Percentiles rank a stretch among this genome's conserved stretches.
Evolutionary conservation across 2,888 invertebrate genomes (phyloP).

Genomic region (Xylocampa areola): DNA sequence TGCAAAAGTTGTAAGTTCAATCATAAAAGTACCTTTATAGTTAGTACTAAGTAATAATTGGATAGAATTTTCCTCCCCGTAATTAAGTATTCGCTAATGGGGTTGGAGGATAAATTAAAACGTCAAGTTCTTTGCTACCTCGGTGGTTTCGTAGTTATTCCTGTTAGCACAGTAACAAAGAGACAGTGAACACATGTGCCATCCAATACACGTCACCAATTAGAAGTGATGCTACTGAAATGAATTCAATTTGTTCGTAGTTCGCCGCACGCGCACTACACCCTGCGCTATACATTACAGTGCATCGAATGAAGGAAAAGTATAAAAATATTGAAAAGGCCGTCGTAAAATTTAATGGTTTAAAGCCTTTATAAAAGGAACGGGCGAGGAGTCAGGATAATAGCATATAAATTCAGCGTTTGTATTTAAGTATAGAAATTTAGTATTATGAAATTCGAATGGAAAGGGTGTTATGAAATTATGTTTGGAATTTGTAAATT

Average conservation of each 20-base stretch:
- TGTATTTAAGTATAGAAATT: constrained; percentile 36
- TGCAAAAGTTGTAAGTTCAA: constrained; percentile 48
- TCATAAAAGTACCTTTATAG: constrained; percentile 46
- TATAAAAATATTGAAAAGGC: constrained; percentile 49
- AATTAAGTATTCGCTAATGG: constrained; percentile 13
- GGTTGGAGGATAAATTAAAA: constrained; percentile 14
- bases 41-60: constrained; percentile 30
- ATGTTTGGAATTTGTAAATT: constrained; percentile 16
- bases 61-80: constrained; percentile 11
- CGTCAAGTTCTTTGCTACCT: too few species aligned
- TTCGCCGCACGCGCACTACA: constrained; percentile 49
- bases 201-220: constrained; percentile 69
- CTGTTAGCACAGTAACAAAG: constrained; percentile 18
- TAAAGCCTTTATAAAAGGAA: constrained; percentile 34
- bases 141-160: constrained; percentile 15
- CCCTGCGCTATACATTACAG: constrained; percentile 35
- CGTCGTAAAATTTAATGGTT: constrained; percentile 47
- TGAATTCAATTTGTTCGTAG: constrained; percentile 70
- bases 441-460: constrained; percentile 33
- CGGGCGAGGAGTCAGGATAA: constrained; percentile 34
- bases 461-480: constrained; percentile 18
- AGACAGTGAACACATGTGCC: constrained; percentile 36
- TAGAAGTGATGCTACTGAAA: constrained; percentile 66
- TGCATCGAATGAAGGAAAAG: constrained; percentile 32
- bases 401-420: constrained; percentile 42